Evolutionary conservation across 2,113 vertebrate genomes (phyloP).

Genomic region (Recurvirostra avosetta): DNA sequence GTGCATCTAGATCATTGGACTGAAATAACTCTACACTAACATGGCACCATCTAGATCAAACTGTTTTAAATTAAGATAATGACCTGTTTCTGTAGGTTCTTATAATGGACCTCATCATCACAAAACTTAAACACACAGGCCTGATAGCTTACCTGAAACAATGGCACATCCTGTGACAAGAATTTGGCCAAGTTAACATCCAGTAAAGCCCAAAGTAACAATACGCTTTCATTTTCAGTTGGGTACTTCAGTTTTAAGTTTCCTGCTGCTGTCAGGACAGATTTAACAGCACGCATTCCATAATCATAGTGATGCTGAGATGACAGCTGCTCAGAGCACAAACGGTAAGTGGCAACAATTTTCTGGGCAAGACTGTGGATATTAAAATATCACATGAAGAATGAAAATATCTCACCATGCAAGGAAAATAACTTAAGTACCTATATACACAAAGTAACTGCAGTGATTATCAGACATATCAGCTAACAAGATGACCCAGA

Average conservation of each 20-base stretch:
- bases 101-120: neutral
- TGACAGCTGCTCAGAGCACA: conserved; percentile 92
- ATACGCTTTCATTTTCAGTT: conserved; percentile 81
- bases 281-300: conserved; percentile 92
- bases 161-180: conserved; percentile 88
- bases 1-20: neutral
- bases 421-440: neutral
- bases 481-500: neutral
- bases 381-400: neutral
- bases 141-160: conserved; percentile 83
- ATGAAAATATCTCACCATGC: neutral
- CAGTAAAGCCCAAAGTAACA: conserved; percentile 85
- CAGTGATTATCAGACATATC: neutral
- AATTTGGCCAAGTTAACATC: conserved; percentile 95
- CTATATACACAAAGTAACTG: neutral
- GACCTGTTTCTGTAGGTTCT: neutral
- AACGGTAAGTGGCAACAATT: conserved; percentile 92
- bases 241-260: conserved; percentile 92
- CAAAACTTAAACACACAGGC: neutral
- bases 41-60: neutral
- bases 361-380: conserved; percentile 85
- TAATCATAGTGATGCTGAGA: conserved; percentile 95
- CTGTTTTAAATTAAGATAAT: neutral
- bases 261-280: conserved; percentile 90
- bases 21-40: neutral